phyloP scores from a whole-genome alignment of 2,888 invertebrate genomes.

The Coremacera marginata region DNA sequence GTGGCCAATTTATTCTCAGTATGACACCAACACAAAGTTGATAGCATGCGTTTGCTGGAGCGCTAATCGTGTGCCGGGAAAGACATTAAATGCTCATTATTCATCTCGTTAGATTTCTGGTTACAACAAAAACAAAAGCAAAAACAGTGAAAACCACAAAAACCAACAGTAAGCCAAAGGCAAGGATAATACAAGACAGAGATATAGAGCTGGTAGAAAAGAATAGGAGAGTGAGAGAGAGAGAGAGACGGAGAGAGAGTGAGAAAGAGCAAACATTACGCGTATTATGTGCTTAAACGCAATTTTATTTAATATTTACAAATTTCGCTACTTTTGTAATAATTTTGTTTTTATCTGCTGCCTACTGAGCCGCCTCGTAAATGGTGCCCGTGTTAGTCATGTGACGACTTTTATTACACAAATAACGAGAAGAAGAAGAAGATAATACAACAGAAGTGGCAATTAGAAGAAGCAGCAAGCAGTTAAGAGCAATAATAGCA shows the following conservation, averaged over 20 bases:
- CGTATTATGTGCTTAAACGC: slow-evolving; percentile 10
- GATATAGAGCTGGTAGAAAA: too few species aligned
- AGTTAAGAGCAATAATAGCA: slow-evolving; percentile 16
- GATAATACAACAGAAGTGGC: background rate
- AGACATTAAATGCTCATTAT: slow-evolving; percentile 47
- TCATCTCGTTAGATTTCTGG: slow-evolving; percentile 31
- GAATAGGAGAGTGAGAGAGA: background rate
- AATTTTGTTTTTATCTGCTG: background rate
- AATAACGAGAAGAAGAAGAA: background rate
- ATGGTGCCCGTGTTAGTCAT: background rate
- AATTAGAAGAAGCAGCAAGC: background rate
- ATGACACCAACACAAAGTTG: background rate
- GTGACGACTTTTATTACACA: background rate
- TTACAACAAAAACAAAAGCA: background rate
- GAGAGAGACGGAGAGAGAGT: too few species aligned
- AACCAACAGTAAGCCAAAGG: background rate
- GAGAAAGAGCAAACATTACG: slow-evolving; percentile 22
- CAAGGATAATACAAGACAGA: background rate
- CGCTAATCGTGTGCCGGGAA: background rate
- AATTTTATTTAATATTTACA: slow-evolving; percentile 24
- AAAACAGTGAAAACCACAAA: background rate
- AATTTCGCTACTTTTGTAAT: background rate
- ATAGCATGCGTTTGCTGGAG: slow-evolving; percentile 1
- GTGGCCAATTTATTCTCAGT: too few species aligned
- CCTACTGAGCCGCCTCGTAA: background rate